These are phyloP conservation scores for Notamacropus eugenii DNA, from an alignment of 2,797 vertebrate species.

Conservation along the genomic window DNA sequence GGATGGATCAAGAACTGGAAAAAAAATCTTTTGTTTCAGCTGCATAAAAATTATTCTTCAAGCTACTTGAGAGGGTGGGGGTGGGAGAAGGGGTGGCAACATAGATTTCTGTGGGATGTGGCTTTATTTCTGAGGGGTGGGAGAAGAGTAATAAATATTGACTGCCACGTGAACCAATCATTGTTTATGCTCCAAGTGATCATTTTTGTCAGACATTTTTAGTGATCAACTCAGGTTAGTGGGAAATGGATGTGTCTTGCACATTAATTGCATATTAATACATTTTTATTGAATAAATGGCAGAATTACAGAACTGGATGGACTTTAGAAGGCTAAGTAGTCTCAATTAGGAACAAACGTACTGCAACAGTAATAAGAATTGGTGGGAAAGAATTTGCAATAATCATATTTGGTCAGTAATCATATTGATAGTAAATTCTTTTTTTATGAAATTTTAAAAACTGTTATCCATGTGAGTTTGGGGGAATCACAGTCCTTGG, in stretches of 20 bases:
- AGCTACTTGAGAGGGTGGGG: neutral
- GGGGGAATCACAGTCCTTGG: slow-evolving; percentile 14
- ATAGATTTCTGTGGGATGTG: neutral
- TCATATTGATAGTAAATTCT: neutral
- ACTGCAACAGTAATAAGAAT: neutral
- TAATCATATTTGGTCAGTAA: neutral
- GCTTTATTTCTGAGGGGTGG: neutral
- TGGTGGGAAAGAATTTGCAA: neutral
- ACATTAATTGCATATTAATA: neutral
- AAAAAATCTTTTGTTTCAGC: neutral
- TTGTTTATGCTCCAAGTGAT: neutral
- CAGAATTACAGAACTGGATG: neutral
- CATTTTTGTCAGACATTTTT: neutral
- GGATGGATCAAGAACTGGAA: slow-evolving; percentile 19
- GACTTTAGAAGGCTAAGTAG: neutral
- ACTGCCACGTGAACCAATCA: neutral
- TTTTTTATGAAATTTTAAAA: slow-evolving; percentile 41
- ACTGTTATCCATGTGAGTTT: neutral
- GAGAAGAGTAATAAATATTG: neutral
- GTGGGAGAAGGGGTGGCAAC: neutral
- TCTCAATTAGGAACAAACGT: neutral
- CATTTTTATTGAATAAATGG: slow-evolving; percentile 5
- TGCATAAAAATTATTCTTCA: neutral
- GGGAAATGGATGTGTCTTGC: neutral
- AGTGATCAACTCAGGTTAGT: neutral